Conservation (phyloP, 2,113 vertebrate species). For the Pseudorectes ferrugineus region DNA sequence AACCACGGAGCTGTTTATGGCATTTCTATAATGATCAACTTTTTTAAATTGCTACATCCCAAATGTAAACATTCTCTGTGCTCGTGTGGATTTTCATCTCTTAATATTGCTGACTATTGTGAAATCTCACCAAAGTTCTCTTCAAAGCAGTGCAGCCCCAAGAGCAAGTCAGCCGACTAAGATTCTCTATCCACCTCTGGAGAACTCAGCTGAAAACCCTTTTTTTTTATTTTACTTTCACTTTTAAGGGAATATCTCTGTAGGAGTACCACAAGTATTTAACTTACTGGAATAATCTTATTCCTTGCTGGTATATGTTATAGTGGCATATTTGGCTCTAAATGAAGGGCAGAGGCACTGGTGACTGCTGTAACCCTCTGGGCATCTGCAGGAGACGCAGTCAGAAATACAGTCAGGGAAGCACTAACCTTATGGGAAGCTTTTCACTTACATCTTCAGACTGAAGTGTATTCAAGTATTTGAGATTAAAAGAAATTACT, state of each 20-base stretch:
- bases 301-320: not conserved
- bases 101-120: not conserved
- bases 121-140: not conserved
- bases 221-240: not conserved
- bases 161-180: not conserved
- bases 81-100: not conserved
- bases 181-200: not conserved
- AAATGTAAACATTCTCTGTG: not conserved
- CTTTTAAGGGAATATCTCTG: no score
- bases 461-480: not conserved
- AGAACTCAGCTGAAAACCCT: not conserved
- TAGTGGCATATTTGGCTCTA: not conserved
- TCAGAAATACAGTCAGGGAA: not conserved
- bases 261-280: not conserved
- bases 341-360: not conserved
- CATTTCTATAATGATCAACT: not conserved
- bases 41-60: not conserved
- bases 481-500: not conserved
- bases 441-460: not conserved
- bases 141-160: not conserved
- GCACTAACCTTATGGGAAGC: not conserved
- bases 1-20: not conserved
- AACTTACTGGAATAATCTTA: not conserved
- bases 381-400: not conserved
- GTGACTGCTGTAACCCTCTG: not conserved